phyloP scores from a whole-genome alignment of 2,113 vertebrate species.

The Crotalus viridis region DNA sequence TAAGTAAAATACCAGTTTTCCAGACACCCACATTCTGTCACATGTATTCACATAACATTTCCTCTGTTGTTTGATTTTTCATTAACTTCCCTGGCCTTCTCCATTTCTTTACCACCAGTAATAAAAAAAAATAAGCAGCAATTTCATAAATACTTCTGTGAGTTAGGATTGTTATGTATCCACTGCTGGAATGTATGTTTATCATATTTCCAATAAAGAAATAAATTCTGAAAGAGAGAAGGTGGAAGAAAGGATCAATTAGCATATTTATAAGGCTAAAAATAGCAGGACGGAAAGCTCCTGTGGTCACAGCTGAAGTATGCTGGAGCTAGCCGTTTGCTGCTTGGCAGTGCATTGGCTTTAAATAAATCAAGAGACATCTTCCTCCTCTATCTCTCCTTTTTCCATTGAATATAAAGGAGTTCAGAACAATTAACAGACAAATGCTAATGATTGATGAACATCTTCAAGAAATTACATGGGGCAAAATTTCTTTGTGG shows the following conservation, averaged over 20 bases:
- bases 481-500: neutral
- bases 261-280: conserved; percentile 9
- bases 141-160: neutral
- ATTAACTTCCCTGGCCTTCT: neutral
- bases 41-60: neutral
- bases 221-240: neutral
- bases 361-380: neutral
- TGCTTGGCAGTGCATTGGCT: neutral
- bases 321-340: neutral
- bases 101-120: neutral
- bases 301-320: neutral
- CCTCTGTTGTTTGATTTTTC: neutral
- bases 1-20: neutral
- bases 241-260: neutral
- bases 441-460: neutral
- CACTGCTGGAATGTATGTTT: neutral
- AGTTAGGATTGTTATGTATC: neutral
- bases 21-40: neutral
- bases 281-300: neutral
- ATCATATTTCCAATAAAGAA: neutral
- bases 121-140: neutral
- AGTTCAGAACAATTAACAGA: neutral
- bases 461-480: neutral
- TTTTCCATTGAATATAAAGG: neutral
- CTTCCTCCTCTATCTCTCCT: neutral